Evolutionary conservation across 1,140 invertebrate genomes (phyloP), one percentile per base, ranked within the genome.

Genomic region (Oscheius sp.): DNA sequence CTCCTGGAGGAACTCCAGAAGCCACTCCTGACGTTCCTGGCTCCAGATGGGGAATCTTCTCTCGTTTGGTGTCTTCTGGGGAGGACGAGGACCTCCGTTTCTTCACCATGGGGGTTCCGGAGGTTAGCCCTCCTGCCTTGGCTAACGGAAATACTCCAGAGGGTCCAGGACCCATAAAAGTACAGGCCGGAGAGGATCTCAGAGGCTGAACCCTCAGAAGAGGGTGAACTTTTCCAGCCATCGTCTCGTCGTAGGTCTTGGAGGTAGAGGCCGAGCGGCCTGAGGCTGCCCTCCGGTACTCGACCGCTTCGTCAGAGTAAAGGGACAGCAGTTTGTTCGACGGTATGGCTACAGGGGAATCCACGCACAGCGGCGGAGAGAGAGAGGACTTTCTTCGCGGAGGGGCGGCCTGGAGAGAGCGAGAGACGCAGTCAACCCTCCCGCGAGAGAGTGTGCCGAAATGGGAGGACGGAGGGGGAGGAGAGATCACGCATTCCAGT

Each of bases 131-230:
- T 13, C n/a, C 42, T 1, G 52, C 2, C 13, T 15, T 3, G 46
- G 26, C 29, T 36, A 71, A 34, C 34, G 69, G 69, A 71, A 71
- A 71, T 34, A 38, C 67, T 31, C 67, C 69, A 55, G 23, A 55
- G 49, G 28, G 7, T 13, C 7, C 28, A 55, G 49, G 49, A 55
- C 15, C 49, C 15, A 4, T 13, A 55, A 26, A 26, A 55, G 23
- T 23, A 13, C 15, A 7, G 49, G 49, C 49, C 4, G 49, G 49
- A 23, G 49, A 55, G 7, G 49, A 55, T 26, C 28, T 55, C 7
- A 55, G 23, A 13, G 49, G 49, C 15, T 4, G 4, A 26, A 55
- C 49, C 23, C 49, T 7, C 28, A 55, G 49, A 15, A 63, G 23
- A 26, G 61, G 61, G 35, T 63, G 61, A 10, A 34, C 32, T 15